A percentile compares a stretch with the other conserved stretches of the same genome.
Evolutionary conservation across 2,797 vertebrate genomes (phyloP).

Genomic region (Sebastes reedi): DNA sequence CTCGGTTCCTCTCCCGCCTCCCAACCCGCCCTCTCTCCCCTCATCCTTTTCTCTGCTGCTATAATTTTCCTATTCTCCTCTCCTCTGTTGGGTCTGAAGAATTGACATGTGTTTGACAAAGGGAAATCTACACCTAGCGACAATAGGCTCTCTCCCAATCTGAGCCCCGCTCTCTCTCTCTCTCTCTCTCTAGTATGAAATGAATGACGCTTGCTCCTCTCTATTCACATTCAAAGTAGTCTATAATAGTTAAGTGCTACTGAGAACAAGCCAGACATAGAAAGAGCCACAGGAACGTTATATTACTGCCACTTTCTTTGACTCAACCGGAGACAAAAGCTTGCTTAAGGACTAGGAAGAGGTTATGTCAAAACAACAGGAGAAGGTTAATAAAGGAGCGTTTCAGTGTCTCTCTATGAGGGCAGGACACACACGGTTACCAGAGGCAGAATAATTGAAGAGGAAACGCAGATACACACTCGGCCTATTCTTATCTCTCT

Average conservation of each 20-base stretch:
- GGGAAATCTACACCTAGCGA: constrained; percentile 77
- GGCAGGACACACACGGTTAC: constrained; percentile 10
- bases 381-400: constrained; percentile 57
- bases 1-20: constrained; percentile 48
- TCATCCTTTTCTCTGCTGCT: constrained; percentile 61
- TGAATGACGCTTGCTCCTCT: constrained; percentile 71
- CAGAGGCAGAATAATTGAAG: constrained; percentile 40
- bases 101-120: constrained; percentile 80
- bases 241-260: constrained; percentile 69
- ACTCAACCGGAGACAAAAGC: constrained; percentile 62
- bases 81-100: constrained; percentile 73
- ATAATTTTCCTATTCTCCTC: constrained; percentile 77
- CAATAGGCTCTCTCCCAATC: constrained; percentile 67
- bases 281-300: constrained; percentile 58
- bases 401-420: constrained; percentile 20
- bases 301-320: constrained; percentile 60
- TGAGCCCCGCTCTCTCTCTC: constrained; percentile 3
- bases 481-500: constrained; percentile 47
- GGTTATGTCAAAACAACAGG: constrained; percentile 66
- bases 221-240: constrained; percentile 78
- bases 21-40: constrained; percentile 52
- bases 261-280: constrained; percentile 60
- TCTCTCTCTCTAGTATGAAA: constrained; percentile 48
- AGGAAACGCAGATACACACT: constrained; percentile 42
- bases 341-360: constrained; percentile 40